phyloP scores from a whole-genome alignment of 2,113 vertebrate genomes.

The Microcebus tavaratra region DNA sequence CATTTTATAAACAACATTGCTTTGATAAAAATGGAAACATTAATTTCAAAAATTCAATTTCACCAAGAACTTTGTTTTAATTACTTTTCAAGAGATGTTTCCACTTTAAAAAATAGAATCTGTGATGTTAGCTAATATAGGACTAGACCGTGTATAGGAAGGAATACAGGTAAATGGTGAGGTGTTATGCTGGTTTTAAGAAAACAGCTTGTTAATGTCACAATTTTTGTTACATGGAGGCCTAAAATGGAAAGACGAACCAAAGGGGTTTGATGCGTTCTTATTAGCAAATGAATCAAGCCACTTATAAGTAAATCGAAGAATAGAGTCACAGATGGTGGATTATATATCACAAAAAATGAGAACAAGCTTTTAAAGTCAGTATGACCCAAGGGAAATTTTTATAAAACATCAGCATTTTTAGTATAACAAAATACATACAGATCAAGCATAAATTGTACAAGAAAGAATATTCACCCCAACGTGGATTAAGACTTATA shows the following conservation, averaged over 20 bases:
- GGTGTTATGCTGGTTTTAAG: neutral
- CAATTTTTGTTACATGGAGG: neutral
- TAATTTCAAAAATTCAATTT: slow-evolving; percentile 57
- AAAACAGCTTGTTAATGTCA: neutral
- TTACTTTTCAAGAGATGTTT: slow-evolving; percentile 43
- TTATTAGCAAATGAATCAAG: neutral
- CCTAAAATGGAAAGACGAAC: neutral
- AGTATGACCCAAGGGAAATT: neutral
- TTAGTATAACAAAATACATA: neutral
- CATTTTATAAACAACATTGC: slow-evolving; percentile 45
- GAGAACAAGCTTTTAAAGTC: slow-evolving; percentile 13
- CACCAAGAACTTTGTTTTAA: slow-evolving; percentile 31
- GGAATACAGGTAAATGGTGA: neutral
- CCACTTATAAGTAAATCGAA: neutral
- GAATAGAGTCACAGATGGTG: neutral
- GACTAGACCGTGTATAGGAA: neutral
- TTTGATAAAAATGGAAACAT: slow-evolving; percentile 61
- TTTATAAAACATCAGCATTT: neutral
- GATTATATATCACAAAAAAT: neutral
- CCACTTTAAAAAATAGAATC: neutral
- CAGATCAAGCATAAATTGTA: neutral
- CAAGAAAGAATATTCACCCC: neutral
- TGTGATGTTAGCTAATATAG: neutral
- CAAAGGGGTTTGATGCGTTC: neutral
- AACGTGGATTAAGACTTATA: neutral